These are phyloP conservation scores for Phoxinus dragarum DNA, from an alignment of 2,797 vertebrate genomes.

Conservation along the genomic window DNA sequence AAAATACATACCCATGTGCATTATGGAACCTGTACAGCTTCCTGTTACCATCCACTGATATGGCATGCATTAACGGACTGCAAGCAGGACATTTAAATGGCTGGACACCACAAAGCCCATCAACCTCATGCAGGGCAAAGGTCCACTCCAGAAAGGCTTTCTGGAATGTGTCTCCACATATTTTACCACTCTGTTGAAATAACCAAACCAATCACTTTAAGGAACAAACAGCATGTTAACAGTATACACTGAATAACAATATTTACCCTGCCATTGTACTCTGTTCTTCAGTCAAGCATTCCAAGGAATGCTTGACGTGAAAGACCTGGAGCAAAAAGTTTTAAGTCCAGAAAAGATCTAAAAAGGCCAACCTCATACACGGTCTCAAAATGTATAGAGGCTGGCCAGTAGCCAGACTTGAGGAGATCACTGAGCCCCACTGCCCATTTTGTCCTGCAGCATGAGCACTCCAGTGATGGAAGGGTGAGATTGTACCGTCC, in stretches of 20 bases:
- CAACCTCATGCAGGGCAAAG: background rate
- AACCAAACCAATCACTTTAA: background rate
- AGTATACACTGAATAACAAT: too few species aligned
- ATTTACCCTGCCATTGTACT: background rate
- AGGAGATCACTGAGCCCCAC: background rate
- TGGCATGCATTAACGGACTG: background rate
- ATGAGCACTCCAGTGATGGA: background rate
- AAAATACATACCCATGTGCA: background rate
- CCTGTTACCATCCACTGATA: background rate
- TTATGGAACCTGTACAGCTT: background rate
- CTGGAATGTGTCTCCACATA: background rate
- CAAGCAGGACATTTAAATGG: background rate
- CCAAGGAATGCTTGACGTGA: background rate
- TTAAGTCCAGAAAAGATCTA: slow-evolving; percentile 1
- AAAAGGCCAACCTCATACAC: slow-evolving; percentile 10
- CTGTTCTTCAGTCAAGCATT: background rate
- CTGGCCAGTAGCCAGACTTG: background rate
- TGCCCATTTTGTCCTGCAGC: background rate
- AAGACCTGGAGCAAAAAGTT: background rate
- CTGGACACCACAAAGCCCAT: background rate
- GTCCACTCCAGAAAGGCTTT: background rate
- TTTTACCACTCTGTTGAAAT: slow-evolving; percentile 1
- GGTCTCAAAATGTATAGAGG: background rate
- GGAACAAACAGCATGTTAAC: background rate
- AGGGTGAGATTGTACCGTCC: background rate